Base-by-base conservation (phyloP, 2,888 invertebrate species). In the Tubiluchus corallicola region DNA sequence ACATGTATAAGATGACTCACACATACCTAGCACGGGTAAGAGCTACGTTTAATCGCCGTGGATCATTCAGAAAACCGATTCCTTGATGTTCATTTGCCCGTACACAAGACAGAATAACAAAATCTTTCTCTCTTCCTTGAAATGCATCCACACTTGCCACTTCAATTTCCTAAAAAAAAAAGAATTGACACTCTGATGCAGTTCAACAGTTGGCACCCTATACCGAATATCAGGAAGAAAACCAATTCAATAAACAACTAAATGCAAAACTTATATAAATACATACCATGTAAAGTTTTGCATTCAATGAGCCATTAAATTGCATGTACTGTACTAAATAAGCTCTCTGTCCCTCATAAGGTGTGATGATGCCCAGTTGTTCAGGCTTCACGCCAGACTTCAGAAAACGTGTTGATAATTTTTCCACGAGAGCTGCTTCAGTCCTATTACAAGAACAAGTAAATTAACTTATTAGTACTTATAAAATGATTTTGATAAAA, bases 111-210 rank as follows among this genome's bases (percentile, higher is more conserved):
- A 99, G 84, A 44, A 99, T 90, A 52, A 99, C 98, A 46, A 96
- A 83, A 60, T 99, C 98, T 60, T 99, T 99, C 61, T 99, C 98
- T 41, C 98, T 73, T 0, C 98, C 98, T 65, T 96, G 94, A 65
- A 99, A 99, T 0, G 98, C 98, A 65, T 99, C 98, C 2, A 99
- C 98, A 66, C 92, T 94, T 4, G 96, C 98, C 1, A 99, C 94
- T 68, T 99, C 98, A 45, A 99, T 90, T 61, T 96, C 94, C 68
- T 92, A 82, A n/a, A 51, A 51, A 19, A 42, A 3, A 38, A n/a
- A 17, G n/a, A n/a, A n/a, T n/a, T n/a, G n/a, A n/a, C n/a, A n/a
- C n/a, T n/a, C n/a, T n/a, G n/a, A n/a, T n/a, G n/a, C n/a, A n/a
- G n/a, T n/a, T n/a, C n/a, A n/a, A n/a, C n/a, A n/a, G n/a, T n/a